Evolutionary conservation across 2,113 vertebrate genomes (phyloP).

Genomic region (Protobothrops flavoviridis): DNA sequence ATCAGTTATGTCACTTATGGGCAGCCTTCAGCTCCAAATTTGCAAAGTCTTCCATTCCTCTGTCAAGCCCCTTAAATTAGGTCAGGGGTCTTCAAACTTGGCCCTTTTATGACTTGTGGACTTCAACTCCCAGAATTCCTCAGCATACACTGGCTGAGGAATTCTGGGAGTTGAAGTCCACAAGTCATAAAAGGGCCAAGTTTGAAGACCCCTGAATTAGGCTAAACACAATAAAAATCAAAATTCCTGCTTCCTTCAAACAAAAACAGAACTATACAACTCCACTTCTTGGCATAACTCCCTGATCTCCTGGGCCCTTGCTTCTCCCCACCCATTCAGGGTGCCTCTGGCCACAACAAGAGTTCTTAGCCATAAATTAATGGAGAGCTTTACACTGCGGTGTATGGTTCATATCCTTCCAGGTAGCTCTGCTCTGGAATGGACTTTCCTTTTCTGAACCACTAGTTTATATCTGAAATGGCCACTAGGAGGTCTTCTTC

Average conservation of each 20-base stretch:
- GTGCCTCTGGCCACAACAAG: not conserved
- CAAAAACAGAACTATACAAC: not conserved
- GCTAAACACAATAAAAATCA: not conserved
- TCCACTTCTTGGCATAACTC: not conserved
- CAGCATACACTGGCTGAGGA: too few species aligned
- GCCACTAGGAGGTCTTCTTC: not conserved
- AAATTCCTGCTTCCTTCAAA: not conserved
- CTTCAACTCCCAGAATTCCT: too few species aligned
- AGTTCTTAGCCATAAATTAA: not conserved
- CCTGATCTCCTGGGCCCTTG: not conserved
- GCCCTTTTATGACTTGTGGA: too few species aligned
- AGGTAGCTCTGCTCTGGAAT: not conserved
- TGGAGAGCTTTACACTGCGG: not conserved
- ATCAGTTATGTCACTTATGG: not conserved
- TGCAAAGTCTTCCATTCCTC: not conserved
- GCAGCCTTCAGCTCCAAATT: not conserved
- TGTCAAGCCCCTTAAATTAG: not conserved
- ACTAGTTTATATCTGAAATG: not conserved
- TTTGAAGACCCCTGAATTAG: not conserved
- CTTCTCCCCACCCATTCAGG: not conserved
- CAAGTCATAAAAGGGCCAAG: too few species aligned
- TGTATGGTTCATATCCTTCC: not conserved
- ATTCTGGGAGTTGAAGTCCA: too few species aligned
- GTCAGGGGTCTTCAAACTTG: too few species aligned
- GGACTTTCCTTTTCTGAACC: slow-evolving; percentile 17